Conservation (phyloP, 2,797 vertebrate species). For the Poeciliopsis turneri region DNA sequence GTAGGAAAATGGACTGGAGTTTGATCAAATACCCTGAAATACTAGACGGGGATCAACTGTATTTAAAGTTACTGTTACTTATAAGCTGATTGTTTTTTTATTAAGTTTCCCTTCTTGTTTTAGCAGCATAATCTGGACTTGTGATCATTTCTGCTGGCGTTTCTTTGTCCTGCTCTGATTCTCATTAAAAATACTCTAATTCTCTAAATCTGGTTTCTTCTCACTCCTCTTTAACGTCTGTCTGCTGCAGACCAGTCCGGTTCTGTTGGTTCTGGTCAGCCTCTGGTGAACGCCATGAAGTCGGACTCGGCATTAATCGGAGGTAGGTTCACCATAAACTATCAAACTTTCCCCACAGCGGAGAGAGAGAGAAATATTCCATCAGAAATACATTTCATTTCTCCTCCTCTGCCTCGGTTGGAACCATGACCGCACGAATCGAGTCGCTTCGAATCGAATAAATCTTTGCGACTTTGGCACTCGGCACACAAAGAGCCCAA, state of each 20-base stretch:
- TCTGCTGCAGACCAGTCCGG: conserved; percentile 88
- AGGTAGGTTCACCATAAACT: conserved; percentile 78
- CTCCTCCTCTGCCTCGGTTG: neutral
- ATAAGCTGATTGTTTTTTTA: neutral
- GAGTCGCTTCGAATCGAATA: conserved; percentile 15
- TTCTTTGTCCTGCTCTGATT: conserved; percentile 14
- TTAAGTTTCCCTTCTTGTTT: neutral
- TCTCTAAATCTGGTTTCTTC: neutral
- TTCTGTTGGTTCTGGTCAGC: conserved; percentile 87
- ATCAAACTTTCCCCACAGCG: conserved; percentile 5
- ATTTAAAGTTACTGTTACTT: neutral
- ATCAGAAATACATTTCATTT: conserved; percentile 12
- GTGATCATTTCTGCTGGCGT: conserved; percentile 23
- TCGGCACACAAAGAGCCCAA: conserved; percentile 30
- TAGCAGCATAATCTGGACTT: conserved; percentile 9
- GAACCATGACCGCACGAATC: conserved; percentile 12
- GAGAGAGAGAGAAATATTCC: conserved; percentile 10
- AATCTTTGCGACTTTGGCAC: conserved; percentile 28
- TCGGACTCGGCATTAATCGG: conserved; percentile 93
- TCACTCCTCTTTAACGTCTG: neutral
- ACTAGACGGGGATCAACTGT: neutral
- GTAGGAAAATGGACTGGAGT: neutral
- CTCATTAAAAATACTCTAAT: neutral
- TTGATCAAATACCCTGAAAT: neutral
- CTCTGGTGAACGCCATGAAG: conserved; percentile 88